A percentile compares a stretch with the other conserved stretches of the same genome.
Conservation (phyloP, 2,113 vertebrate genomes). For the Podilymbus podiceps region DNA sequence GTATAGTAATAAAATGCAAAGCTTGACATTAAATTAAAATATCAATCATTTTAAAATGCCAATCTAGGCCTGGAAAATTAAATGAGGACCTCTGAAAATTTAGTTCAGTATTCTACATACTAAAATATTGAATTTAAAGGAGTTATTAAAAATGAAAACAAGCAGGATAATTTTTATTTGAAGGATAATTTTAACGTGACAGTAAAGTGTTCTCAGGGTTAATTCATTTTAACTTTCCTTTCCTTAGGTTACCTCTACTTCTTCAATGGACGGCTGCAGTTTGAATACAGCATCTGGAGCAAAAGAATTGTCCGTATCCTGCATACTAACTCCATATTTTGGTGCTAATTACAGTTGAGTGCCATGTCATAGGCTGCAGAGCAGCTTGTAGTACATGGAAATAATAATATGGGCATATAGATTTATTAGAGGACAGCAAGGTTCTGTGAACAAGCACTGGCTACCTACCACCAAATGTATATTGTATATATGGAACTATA, state of each 20-base stretch:
- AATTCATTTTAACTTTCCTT: neutral
- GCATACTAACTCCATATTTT: constrained; percentile 85
- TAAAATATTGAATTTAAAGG: neutral
- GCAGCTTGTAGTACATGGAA: neutral
- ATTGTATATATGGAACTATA: neutral
- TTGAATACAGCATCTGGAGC: constrained; percentile 87
- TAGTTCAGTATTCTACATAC: neutral
- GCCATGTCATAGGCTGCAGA: constrained; percentile 23
- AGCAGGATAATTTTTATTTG: neutral
- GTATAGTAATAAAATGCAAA: neutral
- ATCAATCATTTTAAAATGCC: neutral
- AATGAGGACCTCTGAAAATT: neutral
- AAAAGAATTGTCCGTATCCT: constrained; percentile 82
- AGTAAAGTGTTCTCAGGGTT: neutral
- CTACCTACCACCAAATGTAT: constrained; percentile 13
- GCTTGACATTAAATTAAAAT: neutral
- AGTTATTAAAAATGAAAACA: neutral
- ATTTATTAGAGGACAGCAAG: constrained; percentile 14
- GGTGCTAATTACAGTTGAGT: constrained; percentile 76
- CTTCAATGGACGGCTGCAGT: constrained; percentile 84
- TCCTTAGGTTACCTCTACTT: constrained; percentile 88
- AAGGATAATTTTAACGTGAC: neutral
- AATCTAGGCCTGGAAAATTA: neutral
- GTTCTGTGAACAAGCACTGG: constrained; percentile 67
- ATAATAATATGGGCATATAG: neutral